Percentiles rank a stretch among this genome's conserved stretches.
Conservation (phyloP, 2,888 invertebrate species). For the Meteorus cinctellus region DNA sequence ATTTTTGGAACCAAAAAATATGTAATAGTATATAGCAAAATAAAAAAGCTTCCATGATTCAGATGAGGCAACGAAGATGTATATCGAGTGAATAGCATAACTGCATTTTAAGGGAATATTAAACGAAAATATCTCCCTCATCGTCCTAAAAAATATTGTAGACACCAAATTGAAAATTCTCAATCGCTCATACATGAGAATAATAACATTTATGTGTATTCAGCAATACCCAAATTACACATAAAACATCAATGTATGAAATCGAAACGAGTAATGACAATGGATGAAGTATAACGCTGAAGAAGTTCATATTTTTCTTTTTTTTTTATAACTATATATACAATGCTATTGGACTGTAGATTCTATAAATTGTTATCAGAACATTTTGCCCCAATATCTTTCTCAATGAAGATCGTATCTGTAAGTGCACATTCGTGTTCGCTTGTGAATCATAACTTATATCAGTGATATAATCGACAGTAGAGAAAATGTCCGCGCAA, state of each 20-base stretch:
- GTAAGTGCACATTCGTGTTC: not conserved
- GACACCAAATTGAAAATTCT: too few relatives aligned
- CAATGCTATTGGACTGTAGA: conserved; percentile 15
- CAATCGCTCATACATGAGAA: too few relatives aligned
- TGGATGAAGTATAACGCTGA: not conserved
- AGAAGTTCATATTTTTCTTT: not conserved
- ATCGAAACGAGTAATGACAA: not conserved
- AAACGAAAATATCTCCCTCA: too few relatives aligned
- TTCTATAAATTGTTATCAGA: conserved; percentile 60
- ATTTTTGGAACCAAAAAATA: not conserved
- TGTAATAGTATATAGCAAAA: not conserved
- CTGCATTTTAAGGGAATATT: too few relatives aligned
- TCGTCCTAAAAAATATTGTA: too few relatives aligned
- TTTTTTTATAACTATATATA: conserved; percentile 26
- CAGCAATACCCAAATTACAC: not conserved
- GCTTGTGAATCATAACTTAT: not conserved
- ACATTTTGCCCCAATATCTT: conserved; percentile 52
- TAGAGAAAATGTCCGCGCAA: not conserved
- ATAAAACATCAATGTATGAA: not conserved
- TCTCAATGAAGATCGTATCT: not conserved
- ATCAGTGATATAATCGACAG: not conserved
- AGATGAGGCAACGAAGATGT: too few relatives aligned
- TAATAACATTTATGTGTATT: not conserved
- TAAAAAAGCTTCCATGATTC: not conserved
- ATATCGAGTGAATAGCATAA: too few relatives aligned